These are phyloP conservation scores for Leptobrachium leishanense DNA, from an alignment of 2,113 vertebrate genomes.

Conservation along the genomic window DNA sequence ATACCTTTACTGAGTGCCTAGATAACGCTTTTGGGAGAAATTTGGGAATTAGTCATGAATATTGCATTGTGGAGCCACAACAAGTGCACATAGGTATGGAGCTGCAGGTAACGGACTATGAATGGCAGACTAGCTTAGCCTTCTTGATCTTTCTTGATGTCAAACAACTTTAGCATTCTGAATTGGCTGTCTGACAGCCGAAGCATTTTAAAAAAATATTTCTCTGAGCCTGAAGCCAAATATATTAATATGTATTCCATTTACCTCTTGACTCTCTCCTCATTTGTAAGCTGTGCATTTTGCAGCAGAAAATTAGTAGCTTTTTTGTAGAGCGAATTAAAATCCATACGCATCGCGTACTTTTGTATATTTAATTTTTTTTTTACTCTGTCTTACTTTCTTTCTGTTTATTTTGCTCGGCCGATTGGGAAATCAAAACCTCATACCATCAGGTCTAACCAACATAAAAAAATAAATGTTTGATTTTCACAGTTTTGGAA, in stretches of 20 bases:
- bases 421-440: slow-evolving; percentile 55
- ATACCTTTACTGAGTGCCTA: too few species aligned
- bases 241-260: slow-evolving; percentile 40
- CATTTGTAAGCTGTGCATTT: slow-evolving; percentile 48
- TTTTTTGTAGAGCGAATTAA: slow-evolving; percentile 39
- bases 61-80: too few species aligned
- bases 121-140: slow-evolving; percentile 8
- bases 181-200: slow-evolving; percentile 34
- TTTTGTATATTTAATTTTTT: slow-evolving; percentile 10
- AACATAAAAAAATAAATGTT: slow-evolving; percentile 39
- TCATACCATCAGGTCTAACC: slow-evolving; percentile 41
- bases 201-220: slow-evolving; percentile 21
- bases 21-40: too few species aligned
- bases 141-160: slow-evolving; percentile 40
- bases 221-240: slow-evolving; percentile 50
- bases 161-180: slow-evolving; percentile 46
- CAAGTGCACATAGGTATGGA: too few species aligned
- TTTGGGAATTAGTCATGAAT: too few species aligned
- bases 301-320: slow-evolving; percentile 46
- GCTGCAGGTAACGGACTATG: too few species aligned
- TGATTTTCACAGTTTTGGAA: slow-evolving; percentile 44
- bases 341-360: slow-evolving; percentile 44
- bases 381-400: slow-evolving; percentile 2
- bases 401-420: slow-evolving; percentile 42
- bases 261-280: slow-evolving; percentile 39